Base-by-base conservation (phyloP, 2,797 vertebrate species). In the Aselliscus stoliczkanus region DNA sequence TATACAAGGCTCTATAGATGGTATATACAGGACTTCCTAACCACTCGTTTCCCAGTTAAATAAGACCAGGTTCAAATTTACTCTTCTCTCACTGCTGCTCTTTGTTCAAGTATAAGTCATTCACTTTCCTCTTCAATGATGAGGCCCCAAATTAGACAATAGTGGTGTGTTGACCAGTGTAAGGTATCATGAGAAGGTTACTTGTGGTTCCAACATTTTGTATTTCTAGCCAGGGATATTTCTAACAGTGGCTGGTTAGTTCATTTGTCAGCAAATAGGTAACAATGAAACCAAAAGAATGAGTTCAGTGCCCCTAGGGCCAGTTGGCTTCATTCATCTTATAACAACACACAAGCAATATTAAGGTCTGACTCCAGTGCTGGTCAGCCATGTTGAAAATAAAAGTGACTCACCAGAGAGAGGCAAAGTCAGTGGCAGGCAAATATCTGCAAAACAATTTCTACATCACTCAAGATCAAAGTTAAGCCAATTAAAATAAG, bases 171-270 rank as follows among this genome's bases (percentile, higher is more conserved):
- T 91, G 85, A 86, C 64, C 29, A 93, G 39, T 21, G 29, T 23
- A 81, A 79, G 84, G 13, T n/a, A 73, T 95, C 93, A 95, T 95
- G 90, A 97, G 69, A 95, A 93, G 69, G 75, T 87, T 90, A 88
- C 69, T 76, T 89, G 94, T 95, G 90, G 94, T 95, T 94, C 89
- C 56, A 54, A 93, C 82, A 77, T 94, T 95, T 95, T 81, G 39
- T 65, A 81, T 91, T 97, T 97, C 85, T 91, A 80, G 95, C 85
- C 96, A 95, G 94, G 75, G 91, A 91, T 90, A 95, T 83, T 95
- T 96, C 82, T 80, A 81, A 94, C 60, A 73, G 95, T 56, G 82
- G 42, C 25, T 50, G 37, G 75, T 75, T 91, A 80, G 72, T 88
- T 89, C 56, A 77, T 89, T 94, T 94, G 81, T 89, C 89, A 95